Evolutionary conservation across 2,113 vertebrate genomes (phyloP).

Genomic region (Echinops telfairi): DNA sequence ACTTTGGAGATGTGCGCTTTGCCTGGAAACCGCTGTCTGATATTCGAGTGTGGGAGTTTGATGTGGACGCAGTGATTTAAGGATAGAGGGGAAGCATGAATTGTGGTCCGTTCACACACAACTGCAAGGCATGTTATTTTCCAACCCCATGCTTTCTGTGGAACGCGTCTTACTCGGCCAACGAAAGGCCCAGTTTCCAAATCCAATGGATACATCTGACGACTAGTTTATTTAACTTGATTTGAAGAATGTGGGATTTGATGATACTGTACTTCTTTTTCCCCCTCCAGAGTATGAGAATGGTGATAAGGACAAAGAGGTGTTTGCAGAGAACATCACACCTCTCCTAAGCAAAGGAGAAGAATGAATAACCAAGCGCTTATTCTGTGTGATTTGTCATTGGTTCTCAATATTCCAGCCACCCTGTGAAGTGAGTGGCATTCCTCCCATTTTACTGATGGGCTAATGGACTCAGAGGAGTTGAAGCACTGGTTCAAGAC

Average conservation of each 20-base stretch:
- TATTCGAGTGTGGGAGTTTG: conserved; percentile 47
- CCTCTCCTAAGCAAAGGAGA: neutral
- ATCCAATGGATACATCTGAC: conserved; percentile 12
- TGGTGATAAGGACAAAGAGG: neutral
- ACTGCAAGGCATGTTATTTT: neutral
- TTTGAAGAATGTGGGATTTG: neutral
- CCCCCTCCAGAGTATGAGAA: conserved; percentile 12
- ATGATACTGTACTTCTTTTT: neutral
- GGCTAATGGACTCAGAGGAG: conserved; percentile 28
- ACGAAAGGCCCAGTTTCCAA: neutral
- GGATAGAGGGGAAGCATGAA: neutral
- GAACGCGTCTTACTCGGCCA: neutral
- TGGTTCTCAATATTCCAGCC: conserved; percentile 6
- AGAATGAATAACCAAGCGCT: neutral
- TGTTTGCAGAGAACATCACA: neutral
- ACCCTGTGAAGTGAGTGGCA: too few species aligned
- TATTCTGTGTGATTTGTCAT: neutral
- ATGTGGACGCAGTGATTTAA: neutral
- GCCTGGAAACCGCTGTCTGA: conserved; percentile 48
- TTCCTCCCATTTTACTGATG: conserved; percentile 25
- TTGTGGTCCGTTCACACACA: neutral
- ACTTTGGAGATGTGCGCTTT: conserved; percentile 61
- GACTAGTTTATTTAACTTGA: conserved; percentile 1
- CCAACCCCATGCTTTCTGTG: neutral
- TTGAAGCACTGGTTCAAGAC: neutral